Evolutionary conservation across 1,140 invertebrate genomes (phyloP).

Genomic region (Hyposmocoma kahamanoa): DNA sequence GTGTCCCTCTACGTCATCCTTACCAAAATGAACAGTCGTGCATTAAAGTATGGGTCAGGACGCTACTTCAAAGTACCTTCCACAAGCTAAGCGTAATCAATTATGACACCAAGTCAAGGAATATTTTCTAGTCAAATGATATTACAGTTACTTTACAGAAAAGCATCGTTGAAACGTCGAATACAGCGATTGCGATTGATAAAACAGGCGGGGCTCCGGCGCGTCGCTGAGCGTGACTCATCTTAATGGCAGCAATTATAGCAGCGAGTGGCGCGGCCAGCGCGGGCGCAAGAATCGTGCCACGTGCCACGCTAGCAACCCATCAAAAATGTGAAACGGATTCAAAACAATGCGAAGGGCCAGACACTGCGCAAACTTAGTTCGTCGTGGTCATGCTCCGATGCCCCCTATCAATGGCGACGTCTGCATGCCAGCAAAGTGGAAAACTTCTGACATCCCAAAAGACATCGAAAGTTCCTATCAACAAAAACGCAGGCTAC

Average conservation of each 20-base stretch:
- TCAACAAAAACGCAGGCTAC: too few species aligned
- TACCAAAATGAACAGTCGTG: too few species aligned
- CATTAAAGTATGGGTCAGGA: too few species aligned
- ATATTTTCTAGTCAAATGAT: too few species aligned
- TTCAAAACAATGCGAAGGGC: constrained; percentile 13
- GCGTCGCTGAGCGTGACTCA: constrained; percentile 67
- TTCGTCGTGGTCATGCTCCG: constrained; percentile 7
- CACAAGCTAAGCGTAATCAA: too few species aligned
- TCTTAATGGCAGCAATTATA: constrained; percentile 66
- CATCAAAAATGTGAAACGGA: constrained; percentile 9
- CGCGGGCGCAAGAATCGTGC: constrained; percentile 33
- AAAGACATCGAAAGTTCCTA: too few species aligned
- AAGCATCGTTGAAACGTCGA: constrained; percentile 15
- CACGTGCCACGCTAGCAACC: constrained; percentile 25
- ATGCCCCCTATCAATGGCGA: constrained; percentile 9
- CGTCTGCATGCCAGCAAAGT: not conserved
- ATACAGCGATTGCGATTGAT: constrained; percentile 50
- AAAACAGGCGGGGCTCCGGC: constrained; percentile 43
- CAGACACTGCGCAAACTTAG: constrained; percentile 6
- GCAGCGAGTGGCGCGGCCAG: constrained; percentile 31
- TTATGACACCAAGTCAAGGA: too few species aligned
- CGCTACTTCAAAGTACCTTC: too few species aligned
- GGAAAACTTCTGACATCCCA: too few species aligned
- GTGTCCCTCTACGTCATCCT: too few species aligned
- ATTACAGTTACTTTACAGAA: too few species aligned